These are phyloP conservation scores for Herminia tarsipennalis DNA, from an alignment of 2,888 invertebrate species.

Conservation along the genomic window DNA sequence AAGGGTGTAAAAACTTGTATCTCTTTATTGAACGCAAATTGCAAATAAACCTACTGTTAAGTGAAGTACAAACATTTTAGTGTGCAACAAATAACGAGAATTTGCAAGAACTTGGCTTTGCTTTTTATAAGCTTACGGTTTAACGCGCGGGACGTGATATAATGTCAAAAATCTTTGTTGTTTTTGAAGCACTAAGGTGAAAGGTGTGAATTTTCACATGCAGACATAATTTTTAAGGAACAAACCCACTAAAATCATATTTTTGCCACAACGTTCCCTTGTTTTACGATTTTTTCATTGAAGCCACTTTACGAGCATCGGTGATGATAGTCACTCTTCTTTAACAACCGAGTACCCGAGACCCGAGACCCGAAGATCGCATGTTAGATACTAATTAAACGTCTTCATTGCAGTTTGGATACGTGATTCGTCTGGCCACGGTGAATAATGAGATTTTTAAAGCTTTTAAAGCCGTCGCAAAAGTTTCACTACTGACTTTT, in stretches of 20 bases:
- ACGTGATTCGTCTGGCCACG: slow-evolving; percentile 69
- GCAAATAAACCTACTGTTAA: too few species aligned
- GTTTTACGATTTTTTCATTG: slow-evolving; percentile 81
- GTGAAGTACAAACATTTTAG: too few species aligned
- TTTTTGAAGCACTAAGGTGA: neutral
- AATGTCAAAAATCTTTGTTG: too few species aligned
- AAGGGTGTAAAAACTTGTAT: too few species aligned
- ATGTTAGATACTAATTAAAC: slow-evolving; percentile 80
- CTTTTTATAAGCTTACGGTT: too few species aligned
- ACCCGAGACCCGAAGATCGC: slow-evolving; percentile 68
- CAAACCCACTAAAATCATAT: slow-evolving; percentile 70
- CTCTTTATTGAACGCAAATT: too few species aligned
- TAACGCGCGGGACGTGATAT: too few species aligned
- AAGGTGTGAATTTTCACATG: neutral
- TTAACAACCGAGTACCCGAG: slow-evolving; percentile 68
- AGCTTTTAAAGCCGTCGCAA: slow-evolving; percentile 36
- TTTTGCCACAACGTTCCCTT: slow-evolving; percentile 67
- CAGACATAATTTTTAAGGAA: slow-evolving; percentile 53
- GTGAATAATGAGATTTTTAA: slow-evolving; percentile 67
- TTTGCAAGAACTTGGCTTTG: too few species aligned
- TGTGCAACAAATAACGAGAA: too few species aligned
- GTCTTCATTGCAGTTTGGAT: slow-evolving; percentile 63
- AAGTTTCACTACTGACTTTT: slow-evolving; percentile 40
- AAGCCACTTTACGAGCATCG: slow-evolving; percentile 75
- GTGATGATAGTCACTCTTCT: slow-evolving; percentile 70